phyloP scores from a whole-genome alignment of 2,888 invertebrate species.

The Erebia palarica region DNA sequence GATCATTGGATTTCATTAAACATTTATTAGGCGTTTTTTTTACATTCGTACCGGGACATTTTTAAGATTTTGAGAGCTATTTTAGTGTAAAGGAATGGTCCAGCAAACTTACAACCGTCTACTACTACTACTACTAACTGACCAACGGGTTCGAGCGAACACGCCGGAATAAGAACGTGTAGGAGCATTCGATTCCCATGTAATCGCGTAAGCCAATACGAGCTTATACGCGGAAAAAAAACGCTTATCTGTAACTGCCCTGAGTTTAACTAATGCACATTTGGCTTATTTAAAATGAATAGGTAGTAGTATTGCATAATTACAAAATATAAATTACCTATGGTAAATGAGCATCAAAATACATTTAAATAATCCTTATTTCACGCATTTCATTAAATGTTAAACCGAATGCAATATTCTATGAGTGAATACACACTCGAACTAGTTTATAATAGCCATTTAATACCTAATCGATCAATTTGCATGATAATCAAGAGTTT shows the following conservation, averaged over 20 bases:
- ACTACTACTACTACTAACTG: too few relatives aligned
- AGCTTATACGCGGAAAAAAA: not conserved
- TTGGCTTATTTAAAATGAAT: not conserved
- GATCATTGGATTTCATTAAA: too few relatives aligned
- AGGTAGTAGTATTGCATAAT: not conserved
- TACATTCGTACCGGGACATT: too few relatives aligned
- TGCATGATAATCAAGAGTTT: slow-evolving; percentile 76
- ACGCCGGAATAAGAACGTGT: too few relatives aligned
- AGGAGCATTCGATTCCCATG: too few relatives aligned
- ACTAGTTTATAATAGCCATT: slow-evolving; percentile 59
- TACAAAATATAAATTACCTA: slow-evolving; percentile 18
- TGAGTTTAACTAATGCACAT: not conserved
- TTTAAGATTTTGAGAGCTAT: too few relatives aligned
- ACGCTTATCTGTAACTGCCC: too few relatives aligned
- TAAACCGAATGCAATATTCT: slow-evolving; percentile 32
- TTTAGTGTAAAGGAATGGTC: too few relatives aligned
- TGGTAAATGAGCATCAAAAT: slow-evolving; percentile 30
- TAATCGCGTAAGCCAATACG: not conserved
- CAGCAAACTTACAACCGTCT: too few relatives aligned
- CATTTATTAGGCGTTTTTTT: too few relatives aligned
- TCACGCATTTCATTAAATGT: slow-evolving; percentile 25
- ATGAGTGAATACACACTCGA: slow-evolving; percentile 31
- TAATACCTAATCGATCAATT: slow-evolving; percentile 72
- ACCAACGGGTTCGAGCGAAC: too few relatives aligned
- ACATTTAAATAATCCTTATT: slow-evolving; percentile 34